Conservation (phyloP, 2,797 vertebrate species). For the Phyllotis vaccarum region DNA sequence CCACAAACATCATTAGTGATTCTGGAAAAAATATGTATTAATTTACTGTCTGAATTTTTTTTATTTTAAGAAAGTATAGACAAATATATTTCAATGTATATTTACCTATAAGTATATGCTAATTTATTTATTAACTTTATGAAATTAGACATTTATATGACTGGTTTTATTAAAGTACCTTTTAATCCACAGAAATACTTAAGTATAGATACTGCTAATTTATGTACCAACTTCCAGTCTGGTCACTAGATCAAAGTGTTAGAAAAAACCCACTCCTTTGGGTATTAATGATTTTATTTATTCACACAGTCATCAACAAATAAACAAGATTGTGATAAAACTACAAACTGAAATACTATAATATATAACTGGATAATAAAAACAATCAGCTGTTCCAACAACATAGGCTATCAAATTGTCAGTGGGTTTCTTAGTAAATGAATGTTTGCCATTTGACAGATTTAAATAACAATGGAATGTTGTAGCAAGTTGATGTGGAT, state of each 20-base stretch:
- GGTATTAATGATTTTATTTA: constrained; percentile 73
- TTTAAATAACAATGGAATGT: constrained; percentile 77
- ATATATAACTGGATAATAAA: constrained; percentile 77
- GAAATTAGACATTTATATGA: background rate
- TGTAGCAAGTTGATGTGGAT: constrained; percentile 71
- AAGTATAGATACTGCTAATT: constrained; percentile 34
- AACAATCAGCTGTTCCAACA: constrained; percentile 80
- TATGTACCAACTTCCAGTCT: background rate
- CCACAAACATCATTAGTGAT: background rate
- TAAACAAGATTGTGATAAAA: constrained; percentile 64
- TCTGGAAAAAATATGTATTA: background rate
- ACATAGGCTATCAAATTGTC: constrained; percentile 80
- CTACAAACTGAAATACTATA: constrained; percentile 55
- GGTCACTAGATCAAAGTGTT: constrained; percentile 62
- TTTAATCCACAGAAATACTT: constrained; percentile 49
- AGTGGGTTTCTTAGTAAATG: constrained; percentile 76
- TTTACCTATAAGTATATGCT: background rate
- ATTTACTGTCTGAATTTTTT: background rate
- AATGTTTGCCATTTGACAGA: constrained; percentile 65
- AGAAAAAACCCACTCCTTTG: constrained; percentile 71
- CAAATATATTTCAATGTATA: background rate
- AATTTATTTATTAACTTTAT: background rate
- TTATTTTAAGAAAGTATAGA: background rate
- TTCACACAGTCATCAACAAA: constrained; percentile 77
- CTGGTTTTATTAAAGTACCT: constrained; percentile 20